Conservation (phyloP, 2,113 vertebrate species). For the Leptocoma aspasia region DNA sequence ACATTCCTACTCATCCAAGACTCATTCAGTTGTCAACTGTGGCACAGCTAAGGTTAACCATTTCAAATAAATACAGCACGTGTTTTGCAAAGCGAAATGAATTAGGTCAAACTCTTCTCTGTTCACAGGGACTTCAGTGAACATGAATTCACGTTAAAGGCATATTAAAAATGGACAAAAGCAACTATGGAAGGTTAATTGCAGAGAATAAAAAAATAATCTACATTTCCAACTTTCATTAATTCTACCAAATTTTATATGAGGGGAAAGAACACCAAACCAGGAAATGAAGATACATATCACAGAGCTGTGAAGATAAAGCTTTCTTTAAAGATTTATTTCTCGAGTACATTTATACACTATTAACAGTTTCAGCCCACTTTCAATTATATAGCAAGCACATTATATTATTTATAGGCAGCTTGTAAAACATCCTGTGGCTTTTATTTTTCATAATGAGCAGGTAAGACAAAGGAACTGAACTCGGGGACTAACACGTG, state of each 20-base stretch:
- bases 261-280: not conserved
- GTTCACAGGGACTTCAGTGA: not conserved
- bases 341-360: not conserved
- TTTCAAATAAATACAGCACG: not conserved
- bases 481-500: not conserved
- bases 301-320: not conserved
- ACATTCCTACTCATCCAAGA: not conserved
- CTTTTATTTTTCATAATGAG: slow-evolving; percentile 19
- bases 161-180: not conserved
- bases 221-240: not conserved
- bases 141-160: not conserved
- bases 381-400: not conserved
- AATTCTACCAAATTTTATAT: not conserved
- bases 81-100: not conserved
- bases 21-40: not conserved
- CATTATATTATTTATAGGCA: slow-evolving; percentile 13
- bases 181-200: not conserved
- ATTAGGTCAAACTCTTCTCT: not conserved
- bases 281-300: not conserved
- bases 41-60: not conserved
- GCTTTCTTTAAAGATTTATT: slow-evolving; percentile 25
- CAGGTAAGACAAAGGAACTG: not conserved
- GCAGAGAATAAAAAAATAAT: not conserved
- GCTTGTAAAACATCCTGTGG: not conserved
- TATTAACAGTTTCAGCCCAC: not conserved